phyloP scores from a whole-genome alignment of 2,888 invertebrate genomes.

The Rapana venosa region DNA sequence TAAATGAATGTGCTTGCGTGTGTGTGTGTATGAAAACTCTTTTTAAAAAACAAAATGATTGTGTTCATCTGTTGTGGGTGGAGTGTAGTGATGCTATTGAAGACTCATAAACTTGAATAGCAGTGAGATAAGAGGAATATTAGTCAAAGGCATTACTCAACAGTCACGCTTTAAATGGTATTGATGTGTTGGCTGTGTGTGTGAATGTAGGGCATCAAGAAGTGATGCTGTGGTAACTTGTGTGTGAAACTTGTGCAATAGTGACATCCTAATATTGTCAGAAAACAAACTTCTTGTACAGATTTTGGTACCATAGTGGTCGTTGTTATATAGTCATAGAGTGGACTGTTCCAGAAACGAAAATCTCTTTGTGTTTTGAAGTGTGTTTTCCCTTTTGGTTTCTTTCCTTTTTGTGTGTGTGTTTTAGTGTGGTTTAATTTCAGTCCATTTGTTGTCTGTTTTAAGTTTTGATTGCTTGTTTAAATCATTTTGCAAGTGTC shows the following conservation, averaged over 20 bases:
- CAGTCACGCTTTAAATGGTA: neutral
- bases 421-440: neutral
- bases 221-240: neutral
- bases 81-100: neutral
- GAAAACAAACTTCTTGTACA: neutral
- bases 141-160: neutral
- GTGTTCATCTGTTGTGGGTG: neutral
- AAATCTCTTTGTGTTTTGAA: neutral
- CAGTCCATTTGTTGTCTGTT: neutral
- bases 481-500: neutral
- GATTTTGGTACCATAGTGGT: neutral
- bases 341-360: neutral
- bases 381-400: neutral
- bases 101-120: neutral
- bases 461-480: neutral
- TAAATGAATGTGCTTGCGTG: too few species aligned
- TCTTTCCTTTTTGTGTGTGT: neutral
- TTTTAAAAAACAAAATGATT: too few species aligned
- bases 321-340: neutral
- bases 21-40: too few species aligned
- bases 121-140: too few species aligned
- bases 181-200: neutral
- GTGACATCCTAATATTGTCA: neutral
- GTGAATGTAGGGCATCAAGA: neutral
- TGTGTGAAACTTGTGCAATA: constrained; percentile 10